Conservation (phyloP, 1,140 invertebrate genomes). For the Neuroterus valhalla region DNA sequence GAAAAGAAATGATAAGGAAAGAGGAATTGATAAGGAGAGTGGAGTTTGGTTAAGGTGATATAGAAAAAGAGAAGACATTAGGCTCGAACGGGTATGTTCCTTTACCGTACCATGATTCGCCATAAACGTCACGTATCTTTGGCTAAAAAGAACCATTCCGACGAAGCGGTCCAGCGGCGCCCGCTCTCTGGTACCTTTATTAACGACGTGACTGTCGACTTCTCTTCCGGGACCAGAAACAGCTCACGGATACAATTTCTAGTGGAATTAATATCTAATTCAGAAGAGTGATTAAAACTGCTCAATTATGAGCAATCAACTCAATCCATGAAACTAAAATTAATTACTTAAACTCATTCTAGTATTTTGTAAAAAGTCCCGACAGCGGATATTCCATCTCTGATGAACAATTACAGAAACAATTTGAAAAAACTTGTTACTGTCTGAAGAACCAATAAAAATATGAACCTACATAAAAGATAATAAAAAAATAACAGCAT, state of each 20-base stretch:
- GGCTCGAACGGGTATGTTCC: constrained; percentile 47
- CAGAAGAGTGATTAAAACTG: no score
- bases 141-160: constrained; percentile 54
- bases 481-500: no score
- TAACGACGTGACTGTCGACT: constrained; percentile 54
- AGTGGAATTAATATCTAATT: constrained; percentile 6
- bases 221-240: constrained; percentile 47
- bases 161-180: constrained; percentile 41
- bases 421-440: no score
- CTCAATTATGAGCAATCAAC: no score
- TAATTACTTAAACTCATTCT: no score
- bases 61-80: constrained; percentile 52
- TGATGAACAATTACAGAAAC: no score
- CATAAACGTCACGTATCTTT: constrained; percentile 68
- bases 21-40: constrained; percentile 22
- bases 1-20: constrained; percentile 32
- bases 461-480: no score
- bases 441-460: no score
- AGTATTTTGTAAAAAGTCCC: no score
- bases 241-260: neutral
- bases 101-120: constrained; percentile 63
- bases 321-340: no score
- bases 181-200: constrained; percentile 51
- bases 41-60: constrained; percentile 33
- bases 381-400: no score